Base-by-base conservation (phyloP, 2,888 invertebrate species). In the Drepanosiphum platanoidis region DNA sequence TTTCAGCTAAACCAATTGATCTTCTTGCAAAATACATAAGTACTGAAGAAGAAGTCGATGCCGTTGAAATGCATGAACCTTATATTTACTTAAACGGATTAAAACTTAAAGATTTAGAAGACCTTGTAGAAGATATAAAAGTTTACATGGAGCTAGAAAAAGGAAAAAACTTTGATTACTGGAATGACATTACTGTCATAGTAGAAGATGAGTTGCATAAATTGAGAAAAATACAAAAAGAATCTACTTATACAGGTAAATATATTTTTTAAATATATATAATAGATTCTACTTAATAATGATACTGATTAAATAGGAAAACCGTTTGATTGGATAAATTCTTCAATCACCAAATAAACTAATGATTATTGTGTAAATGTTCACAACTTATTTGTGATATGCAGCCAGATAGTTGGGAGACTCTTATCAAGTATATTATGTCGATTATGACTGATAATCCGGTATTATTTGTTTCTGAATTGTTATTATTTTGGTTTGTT, bases 41-140 rank as follows among this genome's bases (percentile, higher is more conserved):
- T 89, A 95, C 95, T 0, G 96, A 97, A 88, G 95, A 96, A 88
- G 93, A 94, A 87, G 95, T 96, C 80, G 95, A 97, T 88, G 96
- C 97, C 0, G 94, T 98, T 36, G 98, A 99, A 91, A 97, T 99
- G 96, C 97, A 98, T 89, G 98, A 99, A 90, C 99, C 99, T 0
- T 97, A 98, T 89, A 95, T 96, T 0, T 97, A 97, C 89, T 92
- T 99, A 0, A 96, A 97, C 89, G 98, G 98, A 0, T 91, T 99
- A 86, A 94, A 95, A 27, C 92, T 95, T 9, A 94, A 94, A 87
- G 99, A 99, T 90, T 91, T 99, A 34, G 99, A 99, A 90, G 99
- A 99, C 91, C 91, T 99, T 27, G 92, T 98, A 0, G 98, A 96
- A 88, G 99, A 99, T 89, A 99, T 99, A 86, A 96, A 97, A 90